Base-by-base conservation (phyloP, 2,113 vertebrate species). In the Eulacestoma nigropectus region DNA sequence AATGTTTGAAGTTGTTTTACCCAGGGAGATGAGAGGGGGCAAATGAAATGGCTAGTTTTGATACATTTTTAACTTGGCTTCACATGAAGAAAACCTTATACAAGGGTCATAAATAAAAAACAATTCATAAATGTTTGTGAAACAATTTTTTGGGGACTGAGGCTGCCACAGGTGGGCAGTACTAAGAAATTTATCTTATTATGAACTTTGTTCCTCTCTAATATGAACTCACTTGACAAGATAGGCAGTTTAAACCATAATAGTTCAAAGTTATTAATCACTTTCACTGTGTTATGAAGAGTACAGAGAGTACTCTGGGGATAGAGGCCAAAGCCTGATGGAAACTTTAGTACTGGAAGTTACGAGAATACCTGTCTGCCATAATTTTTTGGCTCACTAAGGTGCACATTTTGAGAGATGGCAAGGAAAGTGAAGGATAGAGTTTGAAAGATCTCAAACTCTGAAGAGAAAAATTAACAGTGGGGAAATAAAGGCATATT, bases 331-430 rank as follows among this genome's bases (percentile, higher is more conserved):
- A 94, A 94, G 70, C 50, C 19, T 77, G 85, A 85, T 87, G 93
- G 95, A 97, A 96, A 94, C 30, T 93, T 83, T 39, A 83, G 29
- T 65, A 27, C 35, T 84, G 32, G 33, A 78, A 70, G 83, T 78
- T 87, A 94, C 30, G 44, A 83, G 57, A 89, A 82, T 74, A 95
- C 91, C 83, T 91, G 72, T 70, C 83, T 93, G 86, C 65, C 70
- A 87, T 57, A 33, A 78, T 56, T 75, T 93, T 63, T 91, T 96
- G 93, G 91, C 93, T 95, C 39, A 27, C 69, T 65, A 59, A 76
- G 52, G 35, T 76, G 26, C 19, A 87, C 69, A 23, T 74, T 95
- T 94, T 91, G 82, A 81, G 42, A 87, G 46, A 90, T 30, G 67
- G 65, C 59, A 88, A 90, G 44, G n/a, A 91, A 93, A 94, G 39